Evolutionary conservation across 1,140 invertebrate species (phyloP).

Genomic region (Ceratina australensis): DNA sequence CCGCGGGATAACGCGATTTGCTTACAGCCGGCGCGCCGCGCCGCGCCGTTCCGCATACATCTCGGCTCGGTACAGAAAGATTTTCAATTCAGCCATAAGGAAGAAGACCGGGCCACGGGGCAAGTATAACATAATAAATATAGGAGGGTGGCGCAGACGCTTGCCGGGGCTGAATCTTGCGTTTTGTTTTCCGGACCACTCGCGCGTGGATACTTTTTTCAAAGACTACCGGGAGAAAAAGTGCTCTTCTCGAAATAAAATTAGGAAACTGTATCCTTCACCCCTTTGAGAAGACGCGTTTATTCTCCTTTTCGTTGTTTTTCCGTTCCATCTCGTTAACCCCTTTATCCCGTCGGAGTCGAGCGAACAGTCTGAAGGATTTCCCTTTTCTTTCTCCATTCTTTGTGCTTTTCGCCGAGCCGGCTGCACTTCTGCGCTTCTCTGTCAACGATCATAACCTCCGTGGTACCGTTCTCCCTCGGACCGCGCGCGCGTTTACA

Average conservation of each 20-base stretch:
- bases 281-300: constrained; percentile 62
- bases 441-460: constrained; percentile 41
- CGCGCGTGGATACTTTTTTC: constrained; percentile 53
- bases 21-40: constrained; percentile 71
- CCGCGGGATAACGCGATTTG: constrained; percentile 78
- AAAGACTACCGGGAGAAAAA: constrained; percentile 47
- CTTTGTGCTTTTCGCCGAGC: constrained; percentile 45
- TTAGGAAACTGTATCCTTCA: constrained; percentile 64
- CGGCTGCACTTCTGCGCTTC: constrained; percentile 23
- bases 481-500: constrained; percentile 5
- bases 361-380: constrained; percentile 52
- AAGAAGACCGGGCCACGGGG: constrained; percentile 63
- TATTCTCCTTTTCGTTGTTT: constrained; percentile 62
- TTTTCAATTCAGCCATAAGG: constrained; percentile 77
- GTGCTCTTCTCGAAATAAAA: constrained; percentile 64
- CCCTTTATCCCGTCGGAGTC: constrained; percentile 58
- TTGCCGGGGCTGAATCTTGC: constrained; percentile 44
- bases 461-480: background rate
- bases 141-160: constrained; percentile 28
- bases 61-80: constrained; percentile 68
- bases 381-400: constrained; percentile 40
- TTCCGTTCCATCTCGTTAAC: constrained; percentile 64
- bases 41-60: constrained; percentile 68
- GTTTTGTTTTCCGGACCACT: constrained; percentile 50
- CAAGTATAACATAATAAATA: constrained; percentile 72